Percentiles rank a stretch among this genome's conserved stretches.
These are phyloP conservation scores for Volucella inanis DNA, from an alignment of 2,888 invertebrate genomes.

Conservation along the genomic window DNA sequence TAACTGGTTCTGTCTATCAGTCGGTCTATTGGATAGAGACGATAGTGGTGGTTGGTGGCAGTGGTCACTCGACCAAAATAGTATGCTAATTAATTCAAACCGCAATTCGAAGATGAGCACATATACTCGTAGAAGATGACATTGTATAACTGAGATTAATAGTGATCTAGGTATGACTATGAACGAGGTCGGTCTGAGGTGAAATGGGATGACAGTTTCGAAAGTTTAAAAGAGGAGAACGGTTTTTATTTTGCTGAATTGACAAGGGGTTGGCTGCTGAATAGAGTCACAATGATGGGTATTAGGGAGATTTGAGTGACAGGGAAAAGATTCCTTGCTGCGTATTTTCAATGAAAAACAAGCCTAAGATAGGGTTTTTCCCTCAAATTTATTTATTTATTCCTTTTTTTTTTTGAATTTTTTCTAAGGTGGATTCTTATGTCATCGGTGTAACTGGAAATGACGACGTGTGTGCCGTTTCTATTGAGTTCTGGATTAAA, in stretches of 20 bases:
- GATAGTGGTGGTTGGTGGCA: slow-evolving; percentile 24
- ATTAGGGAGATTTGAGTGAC: too few species aligned
- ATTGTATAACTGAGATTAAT: slow-evolving; percentile 12
- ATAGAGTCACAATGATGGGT: too few species aligned
- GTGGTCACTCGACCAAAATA: slow-evolving; percentile 66
- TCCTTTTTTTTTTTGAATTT: too few species aligned
- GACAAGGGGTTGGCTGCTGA: too few species aligned
- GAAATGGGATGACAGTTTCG: slow-evolving; percentile 19
- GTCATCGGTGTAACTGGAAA: too few species aligned
- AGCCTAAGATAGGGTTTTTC: too few species aligned
- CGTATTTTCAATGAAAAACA: too few species aligned
- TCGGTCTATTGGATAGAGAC: background rate
- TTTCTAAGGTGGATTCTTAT: too few species aligned
- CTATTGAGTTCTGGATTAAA: too few species aligned
- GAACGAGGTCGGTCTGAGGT: background rate
- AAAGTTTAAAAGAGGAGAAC: background rate
- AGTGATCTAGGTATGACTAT: background rate
- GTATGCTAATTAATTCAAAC: slow-evolving; percentile 73
- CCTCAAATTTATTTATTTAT: too few species aligned
- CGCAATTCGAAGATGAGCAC: slow-evolving; percentile 55
- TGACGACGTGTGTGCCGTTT: too few species aligned
- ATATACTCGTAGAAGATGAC: slow-evolving; percentile 33
- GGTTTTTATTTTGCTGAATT: background rate
- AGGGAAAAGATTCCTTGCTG: too few species aligned
- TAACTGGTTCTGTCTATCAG: background rate